These are phyloP conservation scores for Ectropis crepuscularia DNA, from an alignment of 2,888 invertebrate genomes.

Conservation along the genomic window DNA sequence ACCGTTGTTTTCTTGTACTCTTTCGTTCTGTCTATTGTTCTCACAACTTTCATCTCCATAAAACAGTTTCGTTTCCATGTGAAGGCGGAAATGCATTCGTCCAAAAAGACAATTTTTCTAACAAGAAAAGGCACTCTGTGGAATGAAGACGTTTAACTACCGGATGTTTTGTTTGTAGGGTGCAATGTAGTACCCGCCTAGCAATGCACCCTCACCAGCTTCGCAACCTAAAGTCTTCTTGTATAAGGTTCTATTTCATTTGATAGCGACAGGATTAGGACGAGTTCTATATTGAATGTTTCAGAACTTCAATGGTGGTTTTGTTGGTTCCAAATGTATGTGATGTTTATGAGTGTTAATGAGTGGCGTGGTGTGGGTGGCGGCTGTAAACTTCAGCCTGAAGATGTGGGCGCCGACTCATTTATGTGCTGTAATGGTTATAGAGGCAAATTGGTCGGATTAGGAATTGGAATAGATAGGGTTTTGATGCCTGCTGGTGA, in stretches of 20 bases:
- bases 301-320: conserved; percentile 49
- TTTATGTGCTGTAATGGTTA: conserved; percentile 39
- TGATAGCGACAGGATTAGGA: conserved; percentile 9
- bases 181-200: conserved; percentile 31
- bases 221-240: neutral
- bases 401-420: conserved; percentile 43
- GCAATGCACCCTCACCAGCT: conserved; percentile 3
- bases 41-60: conserved; percentile 9
- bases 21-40: conserved; percentile 6
- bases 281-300: conserved; percentile 46
- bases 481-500: neutral
- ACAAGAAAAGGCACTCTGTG: conserved; percentile 67
- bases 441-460: conserved; percentile 28
- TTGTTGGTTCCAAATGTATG: conserved; percentile 50
- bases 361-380: conserved; percentile 49
- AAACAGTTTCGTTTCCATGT: conserved; percentile 25
- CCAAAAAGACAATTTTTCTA: conserved; percentile 45
- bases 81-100: conserved; percentile 38
- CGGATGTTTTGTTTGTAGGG: conserved; percentile 63
- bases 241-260: conserved; percentile 20
- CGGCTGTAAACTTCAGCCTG: conserved; percentile 39
- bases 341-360: conserved; percentile 52
- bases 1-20: neutral
- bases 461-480: neutral
- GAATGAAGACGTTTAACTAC: conserved; percentile 62